Percentiles rank a stretch among this genome's conserved stretches.
Conservation (phyloP, 2,888 invertebrate genomes). For the Orthonevra nobilis region DNA sequence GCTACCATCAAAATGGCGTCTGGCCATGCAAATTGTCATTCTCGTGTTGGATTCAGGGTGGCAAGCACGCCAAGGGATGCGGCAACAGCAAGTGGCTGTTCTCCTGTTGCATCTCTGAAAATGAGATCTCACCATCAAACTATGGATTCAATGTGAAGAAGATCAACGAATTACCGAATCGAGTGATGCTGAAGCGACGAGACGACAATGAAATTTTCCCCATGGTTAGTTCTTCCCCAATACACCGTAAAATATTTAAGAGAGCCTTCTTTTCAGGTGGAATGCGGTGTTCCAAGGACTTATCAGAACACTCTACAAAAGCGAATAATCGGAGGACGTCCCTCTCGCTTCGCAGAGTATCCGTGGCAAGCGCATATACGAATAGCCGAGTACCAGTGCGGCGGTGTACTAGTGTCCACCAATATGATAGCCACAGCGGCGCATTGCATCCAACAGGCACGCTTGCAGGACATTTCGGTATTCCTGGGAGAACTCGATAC, state of each 20-base stretch:
- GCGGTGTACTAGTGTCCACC: constrained; percentile 89
- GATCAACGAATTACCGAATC: constrained; percentile 75
- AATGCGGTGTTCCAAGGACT: constrained; percentile 86
- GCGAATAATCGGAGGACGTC: constrained; percentile 90
- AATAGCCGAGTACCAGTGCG: constrained; percentile 90
- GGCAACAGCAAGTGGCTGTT: constrained; percentile 86
- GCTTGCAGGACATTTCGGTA: constrained; percentile 86
- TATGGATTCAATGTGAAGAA: constrained; percentile 76
- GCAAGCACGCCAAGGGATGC: constrained; percentile 84
- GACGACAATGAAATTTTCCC: constrained; percentile 77
- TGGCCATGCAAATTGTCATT: constrained; percentile 86
- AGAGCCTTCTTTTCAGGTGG: constrained; percentile 79
- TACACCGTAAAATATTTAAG: too few species aligned
- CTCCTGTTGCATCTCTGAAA: constrained; percentile 84
- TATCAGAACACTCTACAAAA: constrained; percentile 83
- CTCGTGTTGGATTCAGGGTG: constrained; percentile 89
- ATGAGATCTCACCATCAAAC: constrained; percentile 74
- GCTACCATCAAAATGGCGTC: constrained; percentile 81
- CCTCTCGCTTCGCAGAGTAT: constrained; percentile 87
- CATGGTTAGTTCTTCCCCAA: too few species aligned
- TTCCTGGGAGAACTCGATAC: constrained; percentile 91
- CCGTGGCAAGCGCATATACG: constrained; percentile 94
- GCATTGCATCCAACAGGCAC: constrained; percentile 90
- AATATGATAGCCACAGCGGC: constrained; percentile 89
- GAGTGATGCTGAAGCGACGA: constrained; percentile 78